Percentiles rank a stretch among this genome's conserved stretches.
phyloP scores from a whole-genome alignment of 2,113 vertebrate genomes.

The Eurystomus gularis region DNA sequence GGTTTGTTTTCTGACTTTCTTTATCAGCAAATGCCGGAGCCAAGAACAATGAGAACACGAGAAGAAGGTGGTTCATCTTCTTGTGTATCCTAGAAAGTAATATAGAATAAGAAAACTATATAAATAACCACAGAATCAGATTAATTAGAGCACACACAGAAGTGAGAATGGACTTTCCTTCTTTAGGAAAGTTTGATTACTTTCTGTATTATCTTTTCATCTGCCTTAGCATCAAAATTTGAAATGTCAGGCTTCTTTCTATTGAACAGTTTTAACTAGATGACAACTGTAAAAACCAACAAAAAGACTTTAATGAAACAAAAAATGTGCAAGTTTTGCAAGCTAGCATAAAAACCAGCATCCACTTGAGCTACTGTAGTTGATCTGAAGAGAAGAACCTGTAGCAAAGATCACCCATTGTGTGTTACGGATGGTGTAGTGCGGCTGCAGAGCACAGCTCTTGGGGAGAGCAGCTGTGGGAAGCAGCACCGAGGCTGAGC shows the following conservation, averaged over 20 bases:
- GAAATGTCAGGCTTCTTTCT: background rate
- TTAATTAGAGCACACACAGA: background rate
- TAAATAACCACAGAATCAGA: background rate
- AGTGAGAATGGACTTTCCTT: background rate
- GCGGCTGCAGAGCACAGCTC: background rate
- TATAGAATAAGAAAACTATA: background rate
- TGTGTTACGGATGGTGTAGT: background rate
- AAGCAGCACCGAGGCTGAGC: background rate
- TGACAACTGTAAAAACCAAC: background rate
- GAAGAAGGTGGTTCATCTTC: constrained; percentile 44
- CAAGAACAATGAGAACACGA: constrained; percentile 15
- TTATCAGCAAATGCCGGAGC: background rate
- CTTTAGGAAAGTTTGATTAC: background rate
- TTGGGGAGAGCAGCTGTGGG: background rate
- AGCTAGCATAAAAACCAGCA: background rate
- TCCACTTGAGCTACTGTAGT: background rate
- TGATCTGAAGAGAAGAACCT: background rate
- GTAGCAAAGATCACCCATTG: accelerated
- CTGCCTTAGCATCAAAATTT: background rate
- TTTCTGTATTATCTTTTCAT: background rate
- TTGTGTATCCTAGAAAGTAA: constrained; percentile 7
- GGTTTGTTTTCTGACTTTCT: background rate
- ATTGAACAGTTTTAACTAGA: background rate
- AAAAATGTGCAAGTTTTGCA: background rate
- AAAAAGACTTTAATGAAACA: background rate